Evolutionary conservation across 1,140 invertebrate genomes (phyloP).

Genomic region (Drosophila triauraria): DNA sequence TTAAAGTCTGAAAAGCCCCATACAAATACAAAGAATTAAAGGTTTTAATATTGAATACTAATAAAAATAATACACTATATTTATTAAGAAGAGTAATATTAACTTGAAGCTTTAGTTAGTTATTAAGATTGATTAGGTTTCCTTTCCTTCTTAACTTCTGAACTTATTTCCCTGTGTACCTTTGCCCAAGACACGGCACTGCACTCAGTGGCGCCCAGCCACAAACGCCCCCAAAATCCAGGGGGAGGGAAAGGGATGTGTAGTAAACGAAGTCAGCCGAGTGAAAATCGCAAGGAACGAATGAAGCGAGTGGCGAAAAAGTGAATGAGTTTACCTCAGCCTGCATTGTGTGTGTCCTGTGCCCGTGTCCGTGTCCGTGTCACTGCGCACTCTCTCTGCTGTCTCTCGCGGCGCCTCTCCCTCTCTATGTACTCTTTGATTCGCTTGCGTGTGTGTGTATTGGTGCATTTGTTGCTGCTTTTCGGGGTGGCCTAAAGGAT

Average conservation of each 20-base stretch:
- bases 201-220: constrained; percentile 20
- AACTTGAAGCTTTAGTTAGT: no score
- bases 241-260: not conserved
- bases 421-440: constrained; percentile 30
- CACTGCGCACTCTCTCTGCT: constrained; percentile 71
- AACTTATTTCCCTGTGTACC: constrained; percentile 1
- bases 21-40: no score
- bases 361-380: constrained; percentile 35
- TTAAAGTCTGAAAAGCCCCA: no score
- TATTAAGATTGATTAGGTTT: not conserved
- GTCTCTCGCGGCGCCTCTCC: constrained; percentile 49
- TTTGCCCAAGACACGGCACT: constrained; percentile 18
- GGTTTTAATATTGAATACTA: no score
- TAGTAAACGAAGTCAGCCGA: constrained; percentile 76
- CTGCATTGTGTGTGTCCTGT: constrained; percentile 48
- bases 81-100: no score
- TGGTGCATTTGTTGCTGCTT: constrained; percentile 53
- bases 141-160: not conserved
- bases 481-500: constrained; percentile 77
- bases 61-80: no score
- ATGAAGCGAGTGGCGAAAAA: constrained; percentile 68
- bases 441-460: constrained; percentile 12
- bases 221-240: not conserved
- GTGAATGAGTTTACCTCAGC: constrained; percentile 67
- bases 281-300: constrained; percentile 45